Evolutionary conservation across 2,888 invertebrate genomes (phyloP).

Genomic region (Clivina fossor): DNA sequence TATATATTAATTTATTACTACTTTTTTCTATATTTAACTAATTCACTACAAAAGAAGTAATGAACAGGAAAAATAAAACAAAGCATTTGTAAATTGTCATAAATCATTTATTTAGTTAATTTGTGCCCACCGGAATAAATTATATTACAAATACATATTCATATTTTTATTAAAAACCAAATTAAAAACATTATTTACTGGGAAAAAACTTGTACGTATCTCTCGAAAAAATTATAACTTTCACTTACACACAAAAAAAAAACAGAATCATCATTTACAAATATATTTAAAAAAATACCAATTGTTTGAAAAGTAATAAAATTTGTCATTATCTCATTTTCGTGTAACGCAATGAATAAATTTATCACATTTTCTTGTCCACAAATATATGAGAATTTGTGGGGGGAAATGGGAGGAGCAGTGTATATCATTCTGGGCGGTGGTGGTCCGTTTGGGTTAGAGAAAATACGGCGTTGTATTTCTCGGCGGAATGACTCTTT

Average conservation of each 20-base stretch:
- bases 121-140: constrained; percentile 34
- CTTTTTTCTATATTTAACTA: too few relatives aligned
- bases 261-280: constrained; percentile 10
- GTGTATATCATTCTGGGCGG: too few relatives aligned
- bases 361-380: constrained; percentile 27
- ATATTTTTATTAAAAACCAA: too few relatives aligned
- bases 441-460: constrained; percentile 53
- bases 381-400: constrained; percentile 4
- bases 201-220: too few relatives aligned
- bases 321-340: constrained; percentile 7
- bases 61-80: constrained; percentile 42
- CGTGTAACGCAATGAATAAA: constrained; percentile 15
- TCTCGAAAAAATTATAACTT: background rate
- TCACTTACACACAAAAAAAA: background rate
- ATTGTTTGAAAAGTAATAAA: background rate
- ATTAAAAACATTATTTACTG: too few relatives aligned
- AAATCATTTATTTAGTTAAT: constrained; percentile 24
- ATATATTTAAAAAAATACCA: constrained; percentile 19
- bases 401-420: constrained; percentile 1
- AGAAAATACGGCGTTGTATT: constrained; percentile 97
- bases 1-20: too few relatives aligned
- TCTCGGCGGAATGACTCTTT: constrained; percentile 89
- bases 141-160: too few relatives aligned
- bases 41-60: too few relatives aligned
- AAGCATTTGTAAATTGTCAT: constrained; percentile 21